Evolutionary conservation across 2,113 vertebrate genomes (phyloP), one percentile per base, ranked within the genome.

Genomic region (Morone saxatilis): DNA sequence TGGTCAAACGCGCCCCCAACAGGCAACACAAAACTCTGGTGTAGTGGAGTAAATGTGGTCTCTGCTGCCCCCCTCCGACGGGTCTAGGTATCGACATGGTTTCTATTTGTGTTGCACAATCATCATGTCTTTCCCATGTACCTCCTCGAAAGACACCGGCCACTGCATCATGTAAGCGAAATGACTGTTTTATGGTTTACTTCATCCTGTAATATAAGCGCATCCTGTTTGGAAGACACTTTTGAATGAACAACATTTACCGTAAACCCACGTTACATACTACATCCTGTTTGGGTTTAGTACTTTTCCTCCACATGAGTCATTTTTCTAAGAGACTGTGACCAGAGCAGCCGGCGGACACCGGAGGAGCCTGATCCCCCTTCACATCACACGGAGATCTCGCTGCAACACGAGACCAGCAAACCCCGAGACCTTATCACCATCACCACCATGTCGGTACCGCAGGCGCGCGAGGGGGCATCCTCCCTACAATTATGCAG

Each of bases 401-500:
- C 63, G 66, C 75, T 73, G 71, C 22, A 54, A 62, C 73, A 85
- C 84, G 11, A 86, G 68, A 78, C 67, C 69, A 9, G 3, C 47
- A 22, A 4, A 17, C 41, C 22, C 50, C 7, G 51, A 50, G 72
- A 81, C 47, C 36, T 69, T n/a, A 11, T 61, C 70, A 17, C 1
- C 70, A 5, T 1, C 80, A 22, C 48, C 91, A 78, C 7, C 86
- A 96, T 96, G 95, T 95, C 93, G 78, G 87, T 11, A 47, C 69
- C 76, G 59, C 73, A 61, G 80, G 38, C 78, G 20, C 74, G 54
- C 7, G 86, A 83, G 7, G 69, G 75, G 38, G 83, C 94, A 43
- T 94, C 95, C 20, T 93, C 95, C 48, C 96, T 97, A 79, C 97
- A 97, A 78, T 91, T 98, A 67, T 97, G 96, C 96, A 96, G 97